Evolutionary conservation across 2,113 vertebrate species (phyloP), one percentile per base, ranked within the genome.

Genomic region (Acinonyx jubatus): DNA sequence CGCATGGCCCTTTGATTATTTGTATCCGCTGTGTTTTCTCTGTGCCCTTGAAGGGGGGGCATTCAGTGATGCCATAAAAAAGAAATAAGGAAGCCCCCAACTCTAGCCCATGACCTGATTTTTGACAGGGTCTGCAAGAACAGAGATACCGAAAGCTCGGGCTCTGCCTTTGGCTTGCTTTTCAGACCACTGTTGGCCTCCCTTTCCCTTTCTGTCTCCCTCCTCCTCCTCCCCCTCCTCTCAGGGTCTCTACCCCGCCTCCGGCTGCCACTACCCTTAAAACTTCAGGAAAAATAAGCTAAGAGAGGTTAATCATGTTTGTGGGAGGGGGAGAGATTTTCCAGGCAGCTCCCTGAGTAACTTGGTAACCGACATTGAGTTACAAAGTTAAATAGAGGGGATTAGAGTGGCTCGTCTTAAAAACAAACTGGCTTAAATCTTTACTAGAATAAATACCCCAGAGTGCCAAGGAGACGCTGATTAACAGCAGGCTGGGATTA

Each of bases 361-460:
- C 78, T 96, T 96, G 79, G 96, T 97, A 98, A 97, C 96, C 52
- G 85, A 95, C 84, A 95, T 91, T 96, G 86, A 95, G 55, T 92
- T 96, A 93, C 87, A 79, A 66, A 91, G 31, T 92, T 97, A 89
- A 98, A 95, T 16, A 93, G 50, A 97, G 96, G 36, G 98, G 94
- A 98, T 98, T 98, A 98, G 74, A n/a, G 88, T 27, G 15, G 45
- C 88, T 95, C 82, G 89, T 95, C 82, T 68, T 96, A 52, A 97
- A 98, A 97, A 97, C 4, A 0, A 97, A 50, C 74, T 95, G n/a
- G 55, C 88, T 98, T 91, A 96, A 97, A 92, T 97, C 66, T 94
- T 84, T 86, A 81, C 87, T 38, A 94, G 97, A 97, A 98, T 95
- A 98, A 98, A 98, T 50, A 86, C 16, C n/a, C 55, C 36, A 87